Conservation (phyloP, 2,797 vertebrate species). For the Triplophysa bombifrons region DNA sequence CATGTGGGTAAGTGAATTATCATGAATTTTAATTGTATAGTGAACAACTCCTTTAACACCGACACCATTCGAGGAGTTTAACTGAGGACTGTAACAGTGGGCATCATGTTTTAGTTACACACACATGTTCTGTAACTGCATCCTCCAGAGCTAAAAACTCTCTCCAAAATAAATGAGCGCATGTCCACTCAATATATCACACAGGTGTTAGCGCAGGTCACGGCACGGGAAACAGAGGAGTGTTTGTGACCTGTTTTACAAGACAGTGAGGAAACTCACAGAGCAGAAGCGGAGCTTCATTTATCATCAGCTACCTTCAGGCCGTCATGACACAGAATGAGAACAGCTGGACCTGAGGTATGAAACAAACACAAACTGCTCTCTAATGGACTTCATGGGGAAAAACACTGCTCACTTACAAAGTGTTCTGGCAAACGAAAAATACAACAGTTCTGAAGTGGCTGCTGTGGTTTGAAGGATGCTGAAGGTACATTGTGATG, state of each 20-base stretch:
- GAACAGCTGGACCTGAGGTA: background rate
- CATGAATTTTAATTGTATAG: too few relatives aligned
- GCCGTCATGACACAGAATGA: background rate
- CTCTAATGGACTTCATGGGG: too few relatives aligned
- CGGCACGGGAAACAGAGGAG: background rate
- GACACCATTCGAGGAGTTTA: too few relatives aligned
- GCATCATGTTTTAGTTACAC: constrained; percentile 25
- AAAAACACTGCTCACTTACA: too few relatives aligned
- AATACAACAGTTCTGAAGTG: background rate
- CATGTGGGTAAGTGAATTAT: too few relatives aligned
- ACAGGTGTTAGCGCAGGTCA: background rate
- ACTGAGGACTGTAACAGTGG: too few relatives aligned
- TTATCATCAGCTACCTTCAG: constrained; percentile 2
- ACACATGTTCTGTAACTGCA: too few relatives aligned
- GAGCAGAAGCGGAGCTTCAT: constrained; percentile 14
- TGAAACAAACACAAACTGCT: background rate
- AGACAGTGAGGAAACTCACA: constrained; percentile 31
- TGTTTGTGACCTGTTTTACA: constrained; percentile 33
- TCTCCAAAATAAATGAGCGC: background rate
- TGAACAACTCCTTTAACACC: too few relatives aligned
- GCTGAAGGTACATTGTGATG: too few relatives aligned
- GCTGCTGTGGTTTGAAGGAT: too few relatives aligned
- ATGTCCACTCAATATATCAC: constrained; percentile 24
- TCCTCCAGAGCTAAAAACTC: background rate
- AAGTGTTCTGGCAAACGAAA: background rate